Evolutionary conservation across 2,888 invertebrate genomes (phyloP), one percentile per base, ranked within the genome.

Genomic region (Ophion slaviceki): DNA sequence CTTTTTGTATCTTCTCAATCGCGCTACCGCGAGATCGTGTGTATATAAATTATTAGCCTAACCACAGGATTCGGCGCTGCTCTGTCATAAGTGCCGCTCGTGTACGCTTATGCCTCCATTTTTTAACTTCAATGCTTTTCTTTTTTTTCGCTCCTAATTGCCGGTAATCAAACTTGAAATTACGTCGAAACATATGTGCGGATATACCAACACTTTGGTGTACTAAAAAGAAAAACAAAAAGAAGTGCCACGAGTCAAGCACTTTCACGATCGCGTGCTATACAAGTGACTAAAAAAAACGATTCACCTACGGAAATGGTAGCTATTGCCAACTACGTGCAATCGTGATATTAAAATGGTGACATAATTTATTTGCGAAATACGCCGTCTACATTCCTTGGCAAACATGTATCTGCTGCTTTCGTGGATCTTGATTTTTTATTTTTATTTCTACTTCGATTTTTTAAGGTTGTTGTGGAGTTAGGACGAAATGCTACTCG

Each of bases 31-130:
- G 53, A 53, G 47, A 47, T 45, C 20, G 45, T 45, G 17, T 70
- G 70, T 70, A 14, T 47, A 14, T 53, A 28, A 67, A n/a, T 67
- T 36, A 47, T 53, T 8, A 61, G 53, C 53, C 53, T 53, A 53
- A 17, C 11, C 53, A 53, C 14, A 5, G 17, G 17, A 53, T 53
- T 53, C 53, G 53, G 53, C 5, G 53, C 17, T 53, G 17, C 5
- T 14, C 53, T 8, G 14, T 70, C 70, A 70, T 70, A 70, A 70
- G 28, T 53, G 53, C 24, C 28, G 17, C 40, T 40, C 40, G 40
- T 40, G 5, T 40, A 40, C 8, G 40, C 6, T 6, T 8, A 40
- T 40, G 40, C 7, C 8, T 8, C 40, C 40, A 40, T 40, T 40
- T 32, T 40, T 40, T 40, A 40, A 8, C 7, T 6, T 7, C 40